These are phyloP conservation scores for Bombus cullumanus DNA, from an alignment of 1,140 invertebrate species.

Conservation along the genomic window DNA sequence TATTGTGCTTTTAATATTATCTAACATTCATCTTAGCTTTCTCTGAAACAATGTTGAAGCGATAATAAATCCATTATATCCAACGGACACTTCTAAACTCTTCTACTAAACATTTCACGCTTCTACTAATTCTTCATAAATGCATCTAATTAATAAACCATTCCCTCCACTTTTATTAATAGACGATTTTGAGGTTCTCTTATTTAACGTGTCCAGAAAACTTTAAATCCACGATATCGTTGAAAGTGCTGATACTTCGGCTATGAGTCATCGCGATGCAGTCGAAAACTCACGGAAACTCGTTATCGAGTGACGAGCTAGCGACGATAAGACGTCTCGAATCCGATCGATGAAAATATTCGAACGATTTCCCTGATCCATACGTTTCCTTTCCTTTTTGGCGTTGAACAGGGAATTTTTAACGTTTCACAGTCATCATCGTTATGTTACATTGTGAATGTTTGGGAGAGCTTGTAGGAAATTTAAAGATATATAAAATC, in stretches of 20 bases:
- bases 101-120: neutral
- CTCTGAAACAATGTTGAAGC: neutral
- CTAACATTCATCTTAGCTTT: neutral
- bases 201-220: no score
- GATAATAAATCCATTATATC: neutral
- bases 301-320: conserved; percentile 43
- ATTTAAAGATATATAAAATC: no score
- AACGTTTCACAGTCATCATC: no score
- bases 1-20: conserved; percentile 30
- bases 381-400: neutral
- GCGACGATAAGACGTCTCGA: conserved; percentile 32
- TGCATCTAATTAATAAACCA: no score
- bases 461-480: no score
- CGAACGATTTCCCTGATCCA: neutral
- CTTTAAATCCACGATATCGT: neutral
- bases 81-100: neutral
- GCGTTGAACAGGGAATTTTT: neutral
- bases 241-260: neutral
- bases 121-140: neutral
- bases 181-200: no score
- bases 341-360: conserved; percentile 42
- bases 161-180: no score
- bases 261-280: conserved; percentile 37
- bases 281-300: conserved; percentile 22
- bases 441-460: neutral